Evolutionary conservation across 2,113 vertebrate genomes (phyloP), one percentile per base, ranked within the genome.

Genomic region (Rhinoptilus africanus): DNA sequence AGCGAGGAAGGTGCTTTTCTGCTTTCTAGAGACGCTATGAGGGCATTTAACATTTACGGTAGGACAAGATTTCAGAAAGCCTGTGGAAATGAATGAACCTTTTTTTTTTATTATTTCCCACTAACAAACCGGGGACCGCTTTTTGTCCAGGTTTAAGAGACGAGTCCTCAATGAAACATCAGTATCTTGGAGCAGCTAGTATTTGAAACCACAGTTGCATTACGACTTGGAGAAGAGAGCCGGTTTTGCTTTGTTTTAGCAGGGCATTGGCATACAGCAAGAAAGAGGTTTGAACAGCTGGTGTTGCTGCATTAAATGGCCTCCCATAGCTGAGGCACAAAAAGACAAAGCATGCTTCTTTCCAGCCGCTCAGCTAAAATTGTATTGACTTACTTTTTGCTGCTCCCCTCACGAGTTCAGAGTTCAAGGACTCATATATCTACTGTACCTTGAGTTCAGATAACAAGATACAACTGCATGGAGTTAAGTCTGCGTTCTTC

Each of bases 221-320:
- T 91, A 75, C 72, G 43, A 14, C 60, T 74, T 3, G 4, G 56
- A 79, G 71, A 95, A 89, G 59, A 37, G 47, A 50, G 59, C 56
- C 68, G 37, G 54, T 24, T 89, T 76, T 82, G 69, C 81, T 85
- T 96, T 95, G 95, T 96, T 97, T 92, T 91, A 85, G 80, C 62
- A 76, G 84, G n/a, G 78, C 67, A 45, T 20, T 72, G 68, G 68
- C 30, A 15, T 78, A 80, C 51, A 71, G 80, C 37, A 34, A 85
- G 74, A 62, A 59, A 39, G 74, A 66, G 37, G 37, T 86, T 88
- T 93, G 92, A 50, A 85, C 89, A 85, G 94, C 85, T 96, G 73
- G 57, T 43, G 53, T 89, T 92, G 53, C 76, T 74, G 82, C 34
- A 2, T 73, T 92, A 88, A 93, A 95, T 75, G 93, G 77, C 56